Base-by-base conservation (phyloP, 2,113 vertebrate genomes). In the Anolis sagrei region DNA sequence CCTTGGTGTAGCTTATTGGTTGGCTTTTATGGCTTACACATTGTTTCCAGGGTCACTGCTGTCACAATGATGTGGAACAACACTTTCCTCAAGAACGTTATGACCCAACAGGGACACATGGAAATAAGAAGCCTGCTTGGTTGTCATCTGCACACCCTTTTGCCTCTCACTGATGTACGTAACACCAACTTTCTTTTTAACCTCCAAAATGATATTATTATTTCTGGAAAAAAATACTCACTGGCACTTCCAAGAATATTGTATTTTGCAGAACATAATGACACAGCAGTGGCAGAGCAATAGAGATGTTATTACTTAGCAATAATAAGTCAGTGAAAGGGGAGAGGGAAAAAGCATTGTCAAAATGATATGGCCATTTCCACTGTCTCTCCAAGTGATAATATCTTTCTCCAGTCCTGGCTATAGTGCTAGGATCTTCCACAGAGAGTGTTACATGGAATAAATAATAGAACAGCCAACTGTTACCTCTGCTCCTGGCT, bases 351-450 rank as follows among this genome's bases (percentile, higher is more conserved):
- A 93, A 94, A 88, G 73, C 87, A 88, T 93, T 91, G 93, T 94
- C 93, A 92, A 93, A 95, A 94, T 93, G 93, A 95, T 93, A 94
- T 93, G 91, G 87, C 93, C 87, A 86, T 95, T 95, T 94, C 90
- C 91, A 90, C 91, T 89, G 86, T 93, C 92, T 95, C 92, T 92
- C 91, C 88, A 89, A 95, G 92, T 93, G 92, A 94, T 95, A 95
- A 92, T 92, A 94, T 95, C 92, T 93, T 89, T 84, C 77, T 85
- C 81, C 84, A 85, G 74, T 91, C 88, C 81, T 51, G 86, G 88
- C 34, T 88, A 87, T 92, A 92, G 92, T 91, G 90, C 93, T 93
- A 92, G 89, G 92, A 93, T 95, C 92, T 95, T 95, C 92, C 92
- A 94, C 49, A 81, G 91, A 90, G 92, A 91, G 83, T 89, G 89